phyloP scores from a whole-genome alignment of 2,797 vertebrate genomes.

The Darevskia mixta region DNA sequence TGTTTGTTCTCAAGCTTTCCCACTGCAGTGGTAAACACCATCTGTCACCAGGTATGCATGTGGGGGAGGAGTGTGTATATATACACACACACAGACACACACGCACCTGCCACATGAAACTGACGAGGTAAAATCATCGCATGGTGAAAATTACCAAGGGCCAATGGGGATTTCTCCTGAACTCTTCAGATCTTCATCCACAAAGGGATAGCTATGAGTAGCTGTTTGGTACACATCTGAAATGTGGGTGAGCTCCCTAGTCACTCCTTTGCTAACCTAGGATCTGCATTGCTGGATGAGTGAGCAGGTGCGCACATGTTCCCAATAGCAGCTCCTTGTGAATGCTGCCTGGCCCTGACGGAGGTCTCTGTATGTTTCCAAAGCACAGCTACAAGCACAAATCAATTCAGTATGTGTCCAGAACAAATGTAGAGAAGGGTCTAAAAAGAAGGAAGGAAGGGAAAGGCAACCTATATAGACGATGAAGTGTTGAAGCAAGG shows the following conservation, averaged over 20 bases:
- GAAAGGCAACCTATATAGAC: neutral
- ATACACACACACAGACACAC: neutral
- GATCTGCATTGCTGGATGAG: neutral
- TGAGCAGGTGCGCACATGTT: neutral
- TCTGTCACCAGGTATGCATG: constrained; percentile 6
- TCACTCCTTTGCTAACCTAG: neutral
- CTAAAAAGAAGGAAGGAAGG: neutral
- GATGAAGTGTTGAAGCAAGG: neutral
- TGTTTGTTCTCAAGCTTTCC: constrained; percentile 24
- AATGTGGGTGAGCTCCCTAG: neutral
- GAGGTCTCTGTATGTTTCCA: neutral
- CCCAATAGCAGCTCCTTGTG: neutral
- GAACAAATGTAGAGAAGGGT: neutral
- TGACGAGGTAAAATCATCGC: neutral
- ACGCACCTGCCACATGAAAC: neutral
- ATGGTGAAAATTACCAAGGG: neutral
- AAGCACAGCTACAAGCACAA: neutral
- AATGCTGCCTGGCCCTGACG: neutral
- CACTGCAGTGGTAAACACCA: constrained; percentile 8
- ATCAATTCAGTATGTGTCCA: neutral
- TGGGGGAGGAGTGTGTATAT: neutral
- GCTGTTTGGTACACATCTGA: neutral
- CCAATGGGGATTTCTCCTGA: neutral
- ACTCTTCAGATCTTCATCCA: neutral
- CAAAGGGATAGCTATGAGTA: neutral